These are phyloP conservation scores for Tigriopus californicus DNA, from an alignment of 2,888 invertebrate genomes.

Conservation along the genomic window DNA sequence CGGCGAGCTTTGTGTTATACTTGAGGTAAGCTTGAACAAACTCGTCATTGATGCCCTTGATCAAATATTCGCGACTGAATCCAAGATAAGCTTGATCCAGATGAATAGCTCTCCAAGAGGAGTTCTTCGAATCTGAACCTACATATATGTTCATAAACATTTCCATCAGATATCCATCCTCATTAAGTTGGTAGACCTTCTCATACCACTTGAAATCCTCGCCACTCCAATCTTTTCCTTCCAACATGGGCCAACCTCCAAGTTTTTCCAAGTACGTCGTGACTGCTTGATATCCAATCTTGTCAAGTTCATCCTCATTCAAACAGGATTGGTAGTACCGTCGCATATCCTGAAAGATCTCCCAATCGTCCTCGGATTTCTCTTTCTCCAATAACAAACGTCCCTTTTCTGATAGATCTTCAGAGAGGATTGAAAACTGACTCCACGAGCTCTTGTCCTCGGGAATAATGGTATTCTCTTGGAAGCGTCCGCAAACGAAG, in stretches of 20 bases:
- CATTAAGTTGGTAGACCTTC: slow-evolving; percentile 58
- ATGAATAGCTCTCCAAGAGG: slow-evolving; percentile 59
- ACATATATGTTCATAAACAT: slow-evolving; percentile 76
- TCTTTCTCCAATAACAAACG: slow-evolving; percentile 49
- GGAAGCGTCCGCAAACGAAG: slow-evolving; percentile 57
- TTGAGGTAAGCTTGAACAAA: slow-evolving; percentile 27
- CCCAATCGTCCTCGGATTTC: slow-evolving; percentile 39
- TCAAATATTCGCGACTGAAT: slow-evolving; percentile 21
- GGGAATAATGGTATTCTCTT: slow-evolving; percentile 48
- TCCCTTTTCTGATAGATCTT: slow-evolving; percentile 52
- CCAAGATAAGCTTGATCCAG: slow-evolving; percentile 22
- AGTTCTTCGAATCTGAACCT: slow-evolving; percentile 70
- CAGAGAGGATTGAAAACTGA: slow-evolving; percentile 47
- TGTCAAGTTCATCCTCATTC: slow-evolving; percentile 51
- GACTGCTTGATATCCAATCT: slow-evolving; percentile 51
- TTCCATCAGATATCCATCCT: slow-evolving; percentile 62
- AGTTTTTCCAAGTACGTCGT: slow-evolving; percentile 46
- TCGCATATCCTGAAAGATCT: slow-evolving; percentile 43
- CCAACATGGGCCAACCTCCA: slow-evolving; percentile 85
- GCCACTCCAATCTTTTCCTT: slow-evolving; percentile 49
- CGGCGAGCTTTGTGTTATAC: slow-evolving; percentile 27
- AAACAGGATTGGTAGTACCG: slow-evolving; percentile 26
- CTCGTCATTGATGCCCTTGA: slow-evolving; percentile 22
- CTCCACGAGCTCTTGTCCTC: slow-evolving; percentile 61
- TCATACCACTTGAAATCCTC: slow-evolving; percentile 54